Percentiles rank a stretch among this genome's conserved stretches.
phyloP scores from a whole-genome alignment of 2,113 vertebrate genomes.

The Peromyscus californicus region DNA sequence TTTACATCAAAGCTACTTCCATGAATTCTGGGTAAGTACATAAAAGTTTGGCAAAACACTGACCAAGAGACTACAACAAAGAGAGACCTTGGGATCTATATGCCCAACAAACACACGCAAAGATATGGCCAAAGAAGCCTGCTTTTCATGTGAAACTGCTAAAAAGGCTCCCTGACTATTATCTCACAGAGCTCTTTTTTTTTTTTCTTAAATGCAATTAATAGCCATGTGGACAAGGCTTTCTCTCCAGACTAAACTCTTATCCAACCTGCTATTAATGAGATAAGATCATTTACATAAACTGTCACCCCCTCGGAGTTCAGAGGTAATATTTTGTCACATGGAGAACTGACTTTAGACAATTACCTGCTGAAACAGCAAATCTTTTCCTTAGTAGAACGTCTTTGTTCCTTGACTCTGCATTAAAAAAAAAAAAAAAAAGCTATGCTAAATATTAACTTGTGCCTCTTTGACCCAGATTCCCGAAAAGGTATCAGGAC shows the following conservation, averaged over 20 bases:
- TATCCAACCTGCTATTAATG: slow-evolving; percentile 15
- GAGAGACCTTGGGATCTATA: neutral
- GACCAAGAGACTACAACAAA: no score
- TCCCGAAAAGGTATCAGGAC: slow-evolving; percentile 86
- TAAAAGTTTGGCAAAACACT: neutral
- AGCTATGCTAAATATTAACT: slow-evolving; percentile 88
- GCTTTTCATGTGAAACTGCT: slow-evolving; percentile 5
- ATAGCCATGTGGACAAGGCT: neutral
- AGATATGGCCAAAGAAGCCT: neutral
- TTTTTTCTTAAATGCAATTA: slow-evolving; percentile 16
- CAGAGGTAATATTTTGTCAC: slow-evolving; percentile 85
- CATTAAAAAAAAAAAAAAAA: slow-evolving; percentile 78
- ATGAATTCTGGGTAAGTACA: neutral
- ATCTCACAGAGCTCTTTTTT: neutral
- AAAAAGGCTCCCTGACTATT: neutral
- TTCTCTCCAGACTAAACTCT: slow-evolving; percentile 19
- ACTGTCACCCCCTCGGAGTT: slow-evolving; percentile 72
- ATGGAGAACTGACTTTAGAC: slow-evolving; percentile 70
- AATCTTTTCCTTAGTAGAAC: slow-evolving; percentile 65
- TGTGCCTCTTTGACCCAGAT: slow-evolving; percentile 87
- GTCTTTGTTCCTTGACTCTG: slow-evolving; percentile 89
- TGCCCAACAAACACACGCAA: neutral
- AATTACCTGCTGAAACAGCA: slow-evolving; percentile 88
- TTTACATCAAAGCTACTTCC: neutral
- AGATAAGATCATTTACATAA: slow-evolving; percentile 58